Evolutionary conservation across 2,888 invertebrate species (phyloP).

Genomic region (Pseudococcus longispinus): DNA sequence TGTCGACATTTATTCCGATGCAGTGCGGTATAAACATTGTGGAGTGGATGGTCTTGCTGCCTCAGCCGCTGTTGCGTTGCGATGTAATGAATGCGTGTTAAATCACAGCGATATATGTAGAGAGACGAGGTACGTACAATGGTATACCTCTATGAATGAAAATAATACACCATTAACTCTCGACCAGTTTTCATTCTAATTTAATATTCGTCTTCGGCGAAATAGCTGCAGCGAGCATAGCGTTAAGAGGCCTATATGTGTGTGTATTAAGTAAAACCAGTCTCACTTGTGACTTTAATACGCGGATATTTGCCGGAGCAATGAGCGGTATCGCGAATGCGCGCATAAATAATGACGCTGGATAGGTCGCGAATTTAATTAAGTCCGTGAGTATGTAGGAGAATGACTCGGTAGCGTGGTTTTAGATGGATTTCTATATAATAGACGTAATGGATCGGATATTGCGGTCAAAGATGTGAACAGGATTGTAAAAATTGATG

Average conservation of each 20-base stretch:
- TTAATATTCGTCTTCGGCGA: slow-evolving; percentile 14
- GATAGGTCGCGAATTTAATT: not conserved
- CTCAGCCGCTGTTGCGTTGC: not conserved
- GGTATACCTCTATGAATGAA: slow-evolving; percentile 9
- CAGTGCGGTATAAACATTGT: not conserved
- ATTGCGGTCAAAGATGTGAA: no score
- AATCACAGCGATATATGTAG: not conserved
- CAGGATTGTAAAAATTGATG: no score
- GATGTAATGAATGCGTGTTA: not conserved
- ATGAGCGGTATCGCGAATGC: not conserved
- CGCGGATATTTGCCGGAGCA: not conserved
- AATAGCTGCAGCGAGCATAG: not conserved
- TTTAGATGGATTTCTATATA: not conserved
- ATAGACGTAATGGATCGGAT: no score
- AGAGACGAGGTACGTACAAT: not conserved
- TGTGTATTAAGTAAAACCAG: not conserved
- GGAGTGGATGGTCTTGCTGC: not conserved
- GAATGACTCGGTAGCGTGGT: not conserved
- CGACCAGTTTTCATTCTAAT: slow-evolving; percentile 15
- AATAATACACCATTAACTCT: slow-evolving; percentile 31
- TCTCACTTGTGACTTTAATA: not conserved
- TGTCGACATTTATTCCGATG: not conserved
- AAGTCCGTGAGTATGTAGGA: not conserved
- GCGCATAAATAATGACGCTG: not conserved
- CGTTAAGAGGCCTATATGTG: not conserved